phyloP scores from a whole-genome alignment of 2,113 vertebrate species.

The Melanerpes aurifrons region DNA sequence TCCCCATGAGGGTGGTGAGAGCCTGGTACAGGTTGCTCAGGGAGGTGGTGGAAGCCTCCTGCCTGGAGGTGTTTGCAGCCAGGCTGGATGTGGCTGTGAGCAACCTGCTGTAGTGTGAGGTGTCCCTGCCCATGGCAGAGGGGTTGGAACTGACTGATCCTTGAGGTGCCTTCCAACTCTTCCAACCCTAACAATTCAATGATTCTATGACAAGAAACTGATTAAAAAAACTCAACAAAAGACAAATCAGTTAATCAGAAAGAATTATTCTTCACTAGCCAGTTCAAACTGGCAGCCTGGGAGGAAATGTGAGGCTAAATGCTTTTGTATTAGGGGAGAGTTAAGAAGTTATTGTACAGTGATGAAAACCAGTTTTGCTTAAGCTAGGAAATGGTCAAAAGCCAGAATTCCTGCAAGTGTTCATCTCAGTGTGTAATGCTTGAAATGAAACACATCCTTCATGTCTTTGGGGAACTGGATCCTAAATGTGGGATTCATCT shows the following conservation, averaged over 20 bases:
- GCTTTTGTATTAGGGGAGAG: background rate
- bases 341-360: background rate
- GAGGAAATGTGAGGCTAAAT: background rate
- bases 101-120: too few species aligned
- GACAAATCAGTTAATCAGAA: background rate
- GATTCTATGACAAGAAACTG: background rate
- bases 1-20: too few species aligned
- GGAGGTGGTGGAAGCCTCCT: too few species aligned
- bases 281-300: background rate
- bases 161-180: too few species aligned
- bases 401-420: background rate
- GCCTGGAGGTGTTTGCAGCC: too few species aligned
- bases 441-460: background rate
- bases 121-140: too few species aligned
- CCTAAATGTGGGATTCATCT: background rate
- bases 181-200: too few species aligned
- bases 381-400: background rate
- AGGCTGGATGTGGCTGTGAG: too few species aligned
- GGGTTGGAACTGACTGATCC: too few species aligned
- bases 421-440: accelerated
- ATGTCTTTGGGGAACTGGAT: background rate
- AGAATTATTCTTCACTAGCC: background rate
- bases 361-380: background rate
- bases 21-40: too few species aligned
- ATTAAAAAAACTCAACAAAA: background rate